phyloP scores from a whole-genome alignment of 2,888 invertebrate genomes.

The Clivina fossor region DNA sequence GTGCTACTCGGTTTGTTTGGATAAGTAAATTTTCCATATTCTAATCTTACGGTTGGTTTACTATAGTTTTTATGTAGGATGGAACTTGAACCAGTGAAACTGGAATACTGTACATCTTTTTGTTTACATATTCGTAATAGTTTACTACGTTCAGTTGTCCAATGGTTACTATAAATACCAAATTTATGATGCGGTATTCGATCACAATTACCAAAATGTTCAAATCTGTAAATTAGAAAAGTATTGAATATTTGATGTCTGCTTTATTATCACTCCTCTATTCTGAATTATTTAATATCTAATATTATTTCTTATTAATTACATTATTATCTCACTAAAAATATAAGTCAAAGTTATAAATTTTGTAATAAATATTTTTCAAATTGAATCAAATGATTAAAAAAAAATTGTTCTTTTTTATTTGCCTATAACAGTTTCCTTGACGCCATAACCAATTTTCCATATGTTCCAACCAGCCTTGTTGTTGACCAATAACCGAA shows the following conservation, averaged over 20 bases:
- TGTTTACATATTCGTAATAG: neutral
- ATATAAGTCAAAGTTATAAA: too few relatives aligned
- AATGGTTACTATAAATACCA: conserved; percentile 55
- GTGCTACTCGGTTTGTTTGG: too few relatives aligned
- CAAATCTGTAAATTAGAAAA: conserved; percentile 43
- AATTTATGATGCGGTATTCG: conserved; percentile 53
- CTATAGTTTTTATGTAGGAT: too few relatives aligned
- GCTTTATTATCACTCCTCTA: too few relatives aligned
- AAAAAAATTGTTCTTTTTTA: conserved; percentile 28
- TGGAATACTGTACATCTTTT: conserved; percentile 12
- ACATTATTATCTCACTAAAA: too few relatives aligned
- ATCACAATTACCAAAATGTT: conserved; percentile 52
- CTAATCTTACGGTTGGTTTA: too few relatives aligned
- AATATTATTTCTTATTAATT: too few relatives aligned
- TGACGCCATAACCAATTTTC: conserved; percentile 55
- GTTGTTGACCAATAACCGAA: conserved; percentile 85
- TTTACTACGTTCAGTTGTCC: conserved; percentile 45
- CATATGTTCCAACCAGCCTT: conserved; percentile 66
- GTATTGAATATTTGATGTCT: too few relatives aligned
- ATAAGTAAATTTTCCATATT: too few relatives aligned
- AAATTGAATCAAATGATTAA: neutral
- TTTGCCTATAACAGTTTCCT: conserved; percentile 61
- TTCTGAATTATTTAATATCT: too few relatives aligned
- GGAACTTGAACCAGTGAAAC: too few relatives aligned
- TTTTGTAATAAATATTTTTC: neutral